Evolutionary conservation across 1,140 invertebrate species (phyloP), one percentile per base, ranked within the genome.

Genomic region (Drosophila hydei): DNA sequence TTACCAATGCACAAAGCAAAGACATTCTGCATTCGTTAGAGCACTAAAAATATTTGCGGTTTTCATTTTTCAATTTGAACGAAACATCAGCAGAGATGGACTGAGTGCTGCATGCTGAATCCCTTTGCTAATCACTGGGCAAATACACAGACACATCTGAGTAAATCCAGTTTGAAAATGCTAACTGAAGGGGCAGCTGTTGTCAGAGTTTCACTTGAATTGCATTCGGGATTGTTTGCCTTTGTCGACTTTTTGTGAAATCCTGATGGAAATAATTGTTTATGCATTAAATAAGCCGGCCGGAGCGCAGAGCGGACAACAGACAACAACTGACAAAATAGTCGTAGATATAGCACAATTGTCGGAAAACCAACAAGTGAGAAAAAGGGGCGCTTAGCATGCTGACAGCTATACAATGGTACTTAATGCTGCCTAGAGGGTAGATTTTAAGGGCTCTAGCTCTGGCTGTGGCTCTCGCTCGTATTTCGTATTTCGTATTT

Each of bases 201-300:
- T 50, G 52, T 43, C 47, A 54, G 70, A 50, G 51, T 60, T 72
- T 68, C 38, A 40, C 38, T 72, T 38, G 63, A 68, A 72, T 60
- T 72, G 70, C 55, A 60, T 55, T 67, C 52, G 50, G 48, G 79
- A 76, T 75, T 85, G 73, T 87, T 85, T 85, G 70, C 83, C 63
- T 85, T 77, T 85, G 81, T 85, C 81, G 81, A 85, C 81, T 85
- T 87, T 87, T 87, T 87, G 80, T 81, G 65, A 85, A 89, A 89
- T 85, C 75, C 77, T 85, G 80, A 89, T 89, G 80, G 80, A 77
- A 89, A 89, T 89, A 89, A 89, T 89, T 85, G 85, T 85, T 89
- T 80, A 80, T 84, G 79, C 76, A 84, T 89, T 84, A 83, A 88
- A 85, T 79, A 88, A 88, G 84, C 75, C 79, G 64, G 74, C 36